phyloP scores from a whole-genome alignment of 2,888 invertebrate genomes.

The Volucella bombylans region DNA sequence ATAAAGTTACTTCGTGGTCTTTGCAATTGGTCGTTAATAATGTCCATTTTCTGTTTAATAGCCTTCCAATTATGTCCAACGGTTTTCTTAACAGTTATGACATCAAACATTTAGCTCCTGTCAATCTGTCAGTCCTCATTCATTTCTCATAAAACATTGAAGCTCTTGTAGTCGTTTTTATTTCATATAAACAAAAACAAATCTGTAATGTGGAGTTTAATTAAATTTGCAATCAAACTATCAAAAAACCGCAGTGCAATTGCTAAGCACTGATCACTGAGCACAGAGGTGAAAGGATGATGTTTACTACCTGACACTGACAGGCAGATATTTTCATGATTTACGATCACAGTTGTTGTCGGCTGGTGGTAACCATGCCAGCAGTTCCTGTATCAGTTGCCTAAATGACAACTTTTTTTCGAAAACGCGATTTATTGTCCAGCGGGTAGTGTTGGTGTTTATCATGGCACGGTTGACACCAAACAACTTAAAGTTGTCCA shows the following conservation, averaged over 20 bases:
- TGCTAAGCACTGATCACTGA: conserved; percentile 24
- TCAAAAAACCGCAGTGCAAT: conserved; percentile 25
- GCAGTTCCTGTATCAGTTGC: conserved; percentile 8
- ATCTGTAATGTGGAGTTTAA: conserved; percentile 52
- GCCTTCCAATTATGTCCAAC: conserved; percentile 28
- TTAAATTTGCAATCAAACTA: conserved; percentile 70
- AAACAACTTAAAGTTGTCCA: conserved; percentile 63
- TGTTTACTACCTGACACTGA: conserved; percentile 64
- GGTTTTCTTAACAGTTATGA: conserved; percentile 57
- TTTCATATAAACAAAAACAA: conserved; percentile 16
- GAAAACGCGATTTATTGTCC: conserved; percentile 33
- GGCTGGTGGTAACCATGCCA: conserved; percentile 8
- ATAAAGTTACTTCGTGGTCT: background rate
- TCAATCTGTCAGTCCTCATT: conserved; percentile 53
- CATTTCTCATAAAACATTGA: conserved; percentile 59
- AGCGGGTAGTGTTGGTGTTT: conserved; percentile 35
- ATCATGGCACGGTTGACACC: conserved; percentile 54
- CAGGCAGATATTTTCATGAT: conserved; percentile 58
- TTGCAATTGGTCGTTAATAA: conserved; percentile 23
- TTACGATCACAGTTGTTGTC: conserved; percentile 41
- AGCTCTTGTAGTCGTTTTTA: conserved; percentile 14
- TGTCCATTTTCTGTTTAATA: conserved; percentile 27
- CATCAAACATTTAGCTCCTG: conserved; percentile 65
- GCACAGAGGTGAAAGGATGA: conserved; percentile 68
- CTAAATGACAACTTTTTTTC: conserved; percentile 62